Conservation (phyloP, 2,113 vertebrate species). For the Albula goreensis region DNA sequence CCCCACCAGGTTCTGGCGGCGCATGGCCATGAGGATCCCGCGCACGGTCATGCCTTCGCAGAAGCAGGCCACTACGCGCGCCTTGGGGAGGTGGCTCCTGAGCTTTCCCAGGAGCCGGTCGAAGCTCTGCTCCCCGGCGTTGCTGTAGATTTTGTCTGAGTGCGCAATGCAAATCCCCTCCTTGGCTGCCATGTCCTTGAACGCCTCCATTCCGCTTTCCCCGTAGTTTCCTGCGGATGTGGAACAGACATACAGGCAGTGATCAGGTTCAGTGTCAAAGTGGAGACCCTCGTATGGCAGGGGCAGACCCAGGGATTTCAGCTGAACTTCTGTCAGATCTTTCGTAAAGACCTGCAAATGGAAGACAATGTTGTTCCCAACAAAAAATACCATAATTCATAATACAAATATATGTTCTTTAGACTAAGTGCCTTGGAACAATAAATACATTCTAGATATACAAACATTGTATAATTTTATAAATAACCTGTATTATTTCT, state of each 20-base stretch:
- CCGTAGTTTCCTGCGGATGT: constrained; percentile 87
- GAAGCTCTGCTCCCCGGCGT: constrained; percentile 90
- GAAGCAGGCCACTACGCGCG: constrained; percentile 94
- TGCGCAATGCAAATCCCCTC: constrained; percentile 97
- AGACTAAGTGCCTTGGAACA: not conserved
- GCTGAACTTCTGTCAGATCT: not conserved
- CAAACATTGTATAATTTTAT: not conserved
- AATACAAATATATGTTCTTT: not conserved
- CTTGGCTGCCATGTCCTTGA: constrained; percentile 95
- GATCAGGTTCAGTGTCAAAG: not conserved
- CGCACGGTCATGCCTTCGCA: constrained; percentile 98
- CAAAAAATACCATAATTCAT: no score
- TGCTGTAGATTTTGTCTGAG: constrained; percentile 99
- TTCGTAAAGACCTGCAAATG: not conserved
- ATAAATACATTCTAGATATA: not conserved
- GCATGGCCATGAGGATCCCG: constrained; percentile 95
- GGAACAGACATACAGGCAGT: not conserved
- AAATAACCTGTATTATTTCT: no score
- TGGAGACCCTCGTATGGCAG: not conserved
- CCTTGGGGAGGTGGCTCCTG: constrained; percentile 88
- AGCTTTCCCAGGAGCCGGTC: constrained; percentile 91
- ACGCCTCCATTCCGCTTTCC: constrained; percentile 99
- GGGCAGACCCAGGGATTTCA: not conserved
- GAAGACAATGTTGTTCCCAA: no score
- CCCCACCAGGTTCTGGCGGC: constrained; percentile 82